A percentile compares a stretch with the other conserved stretches of the same genome.
phyloP scores from a whole-genome alignment of 2,797 vertebrate genomes.

The Tokudaia muenninki region DNA sequence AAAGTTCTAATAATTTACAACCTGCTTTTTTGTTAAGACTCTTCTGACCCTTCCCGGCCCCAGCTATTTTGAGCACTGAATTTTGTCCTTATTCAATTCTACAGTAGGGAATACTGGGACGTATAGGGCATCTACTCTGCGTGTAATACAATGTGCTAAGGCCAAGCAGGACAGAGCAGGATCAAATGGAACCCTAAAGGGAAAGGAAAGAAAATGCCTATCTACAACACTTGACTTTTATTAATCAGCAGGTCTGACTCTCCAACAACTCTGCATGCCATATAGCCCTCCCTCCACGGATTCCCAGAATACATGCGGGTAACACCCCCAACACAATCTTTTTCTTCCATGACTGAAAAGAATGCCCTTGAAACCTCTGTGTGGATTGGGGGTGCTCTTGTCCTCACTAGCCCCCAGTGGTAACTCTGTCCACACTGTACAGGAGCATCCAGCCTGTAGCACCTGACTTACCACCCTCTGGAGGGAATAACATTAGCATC shows the following conservation, averaged over 20 bases:
- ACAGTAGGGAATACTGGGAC: neutral
- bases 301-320: conserved; percentile 38
- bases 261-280: neutral
- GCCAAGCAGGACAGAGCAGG: neutral
- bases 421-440: neutral
- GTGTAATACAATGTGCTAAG: neutral
- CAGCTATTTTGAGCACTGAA: conserved; percentile 3
- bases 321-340: neutral
- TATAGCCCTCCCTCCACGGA: neutral
- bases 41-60: neutral
- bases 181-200: conserved; percentile 58
- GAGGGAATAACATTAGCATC: conserved; percentile 55
- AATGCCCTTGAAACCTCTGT: neutral
- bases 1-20: neutral
- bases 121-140: neutral
- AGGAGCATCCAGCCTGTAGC: neutral
- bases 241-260: neutral
- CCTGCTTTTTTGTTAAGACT: neutral
- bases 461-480: conserved; percentile 11
- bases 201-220: conserved; percentile 56
- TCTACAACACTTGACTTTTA: conserved; percentile 58
- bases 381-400: neutral
- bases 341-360: neutral
- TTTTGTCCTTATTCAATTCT: neutral
- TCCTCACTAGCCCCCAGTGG: neutral